Conservation (phyloP, 1,140 invertebrate species). For the Diorhabda sublineata region DNA sequence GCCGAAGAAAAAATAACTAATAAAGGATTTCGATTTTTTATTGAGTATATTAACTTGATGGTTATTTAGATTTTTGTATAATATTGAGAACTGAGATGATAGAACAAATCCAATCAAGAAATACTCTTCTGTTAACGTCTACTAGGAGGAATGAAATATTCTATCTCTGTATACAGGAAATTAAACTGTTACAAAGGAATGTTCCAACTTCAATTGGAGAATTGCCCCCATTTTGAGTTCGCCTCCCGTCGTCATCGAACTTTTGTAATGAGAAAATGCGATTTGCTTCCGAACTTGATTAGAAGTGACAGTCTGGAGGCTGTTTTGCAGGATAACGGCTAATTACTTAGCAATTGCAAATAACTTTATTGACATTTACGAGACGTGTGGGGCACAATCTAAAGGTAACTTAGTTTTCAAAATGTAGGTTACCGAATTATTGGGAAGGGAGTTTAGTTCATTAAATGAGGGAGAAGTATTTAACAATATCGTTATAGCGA, state of each 20-base stretch:
- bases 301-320: constrained; percentile 22
- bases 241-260: constrained; percentile 17
- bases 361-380: constrained; percentile 17
- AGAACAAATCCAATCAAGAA: constrained; percentile 2
- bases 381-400: constrained; percentile 5
- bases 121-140: neutral
- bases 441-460: neutral
- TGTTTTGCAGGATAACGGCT: constrained; percentile 24
- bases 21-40: too few relatives aligned
- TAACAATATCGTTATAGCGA: too few relatives aligned
- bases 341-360: constrained; percentile 29
- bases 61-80: neutral
- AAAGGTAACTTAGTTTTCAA: neutral
- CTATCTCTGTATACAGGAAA: constrained; percentile 29
- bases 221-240: constrained; percentile 23
- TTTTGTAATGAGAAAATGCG: constrained; percentile 34
- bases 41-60: too few relatives aligned
- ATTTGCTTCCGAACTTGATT: constrained; percentile 31
- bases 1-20: too few relatives aligned
- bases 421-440: constrained; percentile 7
- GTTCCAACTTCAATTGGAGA: constrained; percentile 22
- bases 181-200: constrained; percentile 36
- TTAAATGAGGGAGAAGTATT: constrained; percentile 2
- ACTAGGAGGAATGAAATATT: constrained; percentile 17
- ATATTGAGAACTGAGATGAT: neutral